Evolutionary conservation across 1,140 invertebrate genomes (phyloP), one percentile per base, ranked within the genome.

Genomic region (Drepana arcuata): DNA sequence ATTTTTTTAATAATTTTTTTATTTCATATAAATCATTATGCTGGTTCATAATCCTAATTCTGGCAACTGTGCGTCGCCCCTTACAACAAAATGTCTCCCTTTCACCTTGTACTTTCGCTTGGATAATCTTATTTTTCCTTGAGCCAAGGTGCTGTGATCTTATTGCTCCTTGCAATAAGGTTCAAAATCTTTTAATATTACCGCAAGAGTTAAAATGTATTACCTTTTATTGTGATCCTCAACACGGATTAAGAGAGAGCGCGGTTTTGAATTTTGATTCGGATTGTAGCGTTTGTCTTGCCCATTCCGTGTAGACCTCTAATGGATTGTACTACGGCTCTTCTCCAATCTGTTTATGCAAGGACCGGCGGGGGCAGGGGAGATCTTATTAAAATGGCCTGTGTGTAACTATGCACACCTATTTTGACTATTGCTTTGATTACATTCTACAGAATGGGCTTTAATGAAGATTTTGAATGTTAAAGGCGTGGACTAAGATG

Each of bases 181-280:
- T 47, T 43, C 28, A 60, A 57, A 66, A 52, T 79, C 24, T 45
- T 25, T 2, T 14, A 58, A 23, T 48, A 47, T 35, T 40, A 21
- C 16, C 18, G 21, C 34, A 41, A 48, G 65, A 78, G 71, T 79
- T 73, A 71, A 77, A 82, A 82, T 82, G 72, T 82, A 82, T 82
- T 82, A 79, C 72, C 72, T 82, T 81, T 82, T 79, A 82, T 79
- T 82, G 74, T 82, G 74, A 75, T 73, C 78, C 71, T 75, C 73
- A 78, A 78, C 73, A 70, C 71, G 74, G 78, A 79, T 79, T 79
- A 79, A 78, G 73, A 78, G 74, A 69, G 72, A 61, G 63, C 71
- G 74, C 72, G 74, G 78, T 79, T 82, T 82, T 79, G 78, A 82
- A 82, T 82, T 82, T 72, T 79, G 78, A 82, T 82, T 82, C 61